Evolutionary conservation across 2,888 invertebrate genomes (phyloP).

Genomic region (Cerceris rybyensis): DNA sequence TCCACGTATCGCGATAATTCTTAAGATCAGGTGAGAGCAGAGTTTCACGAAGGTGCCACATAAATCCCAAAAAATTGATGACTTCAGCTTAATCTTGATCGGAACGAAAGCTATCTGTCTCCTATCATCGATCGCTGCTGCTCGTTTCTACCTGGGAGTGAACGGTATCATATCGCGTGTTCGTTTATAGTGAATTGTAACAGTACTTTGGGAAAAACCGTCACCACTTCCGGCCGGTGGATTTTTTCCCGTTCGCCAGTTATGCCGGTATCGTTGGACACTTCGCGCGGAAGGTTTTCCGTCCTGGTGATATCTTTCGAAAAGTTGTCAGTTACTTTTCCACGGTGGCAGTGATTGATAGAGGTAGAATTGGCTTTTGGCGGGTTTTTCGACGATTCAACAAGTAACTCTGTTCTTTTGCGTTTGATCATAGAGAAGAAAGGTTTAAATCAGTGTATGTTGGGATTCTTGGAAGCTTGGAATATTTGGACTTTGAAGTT

Average conservation of each 20-base stretch:
- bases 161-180: slow-evolving; percentile 19
- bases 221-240: neutral
- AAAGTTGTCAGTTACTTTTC: neutral
- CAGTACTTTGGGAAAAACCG: slow-evolving; percentile 12
- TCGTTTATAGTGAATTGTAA: slow-evolving; percentile 19
- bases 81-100: neutral
- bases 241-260: neutral
- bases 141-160: slow-evolving; percentile 9
- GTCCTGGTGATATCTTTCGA: neutral
- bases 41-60: neutral
- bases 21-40: neutral
- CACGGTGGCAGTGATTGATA: slow-evolving; percentile 29
- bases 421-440: too few relatives aligned
- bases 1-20: neutral
- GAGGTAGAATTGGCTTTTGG: slow-evolving; percentile 30
- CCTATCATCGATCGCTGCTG: slow-evolving; percentile 39
- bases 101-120: neutral
- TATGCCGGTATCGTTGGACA: neutral
- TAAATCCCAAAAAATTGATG: slow-evolving; percentile 1
- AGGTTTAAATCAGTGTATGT: too few relatives aligned
- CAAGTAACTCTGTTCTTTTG: too few relatives aligned
- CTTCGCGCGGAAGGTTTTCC: neutral
- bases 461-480: too few relatives aligned
- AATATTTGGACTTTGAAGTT: too few relatives aligned
- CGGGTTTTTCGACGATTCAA: neutral